A percentile compares a stretch with the other conserved stretches of the same genome.
These are phyloP conservation scores for Furcifer pardalis DNA, from an alignment of 2,797 vertebrate species.

Conservation along the genomic window DNA sequence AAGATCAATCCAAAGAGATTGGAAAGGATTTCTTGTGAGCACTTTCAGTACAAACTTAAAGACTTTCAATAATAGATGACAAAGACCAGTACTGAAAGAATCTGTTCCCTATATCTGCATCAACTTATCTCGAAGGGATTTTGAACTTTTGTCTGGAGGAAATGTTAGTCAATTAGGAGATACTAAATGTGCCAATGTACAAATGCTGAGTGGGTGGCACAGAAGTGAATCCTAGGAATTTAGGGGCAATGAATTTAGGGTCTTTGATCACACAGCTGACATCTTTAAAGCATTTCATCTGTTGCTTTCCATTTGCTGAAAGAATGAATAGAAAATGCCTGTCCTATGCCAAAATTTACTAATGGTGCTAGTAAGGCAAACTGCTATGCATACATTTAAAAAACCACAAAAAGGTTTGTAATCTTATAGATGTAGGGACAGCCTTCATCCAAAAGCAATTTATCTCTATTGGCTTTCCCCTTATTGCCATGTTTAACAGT, in stretches of 20 bases:
- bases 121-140: background rate
- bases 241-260: background rate
- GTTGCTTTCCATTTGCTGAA: slow-evolving; percentile 19
- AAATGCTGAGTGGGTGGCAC: background rate
- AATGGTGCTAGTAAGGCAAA: background rate
- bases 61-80: background rate
- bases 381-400: slow-evolving; percentile 1
- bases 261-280: background rate
- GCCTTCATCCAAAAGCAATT: background rate
- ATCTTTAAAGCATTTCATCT: background rate
- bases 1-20: background rate
- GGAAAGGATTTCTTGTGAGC: slow-evolving; percentile 22
- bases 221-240: background rate
- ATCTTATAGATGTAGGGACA: background rate
- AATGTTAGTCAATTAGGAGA: background rate
- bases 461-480: background rate
- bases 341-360: slow-evolving; percentile 29
- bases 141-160: slow-evolving; percentile 4
- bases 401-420: background rate
- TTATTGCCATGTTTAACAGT: background rate
- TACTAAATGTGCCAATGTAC: background rate
- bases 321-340: slow-evolving; percentile 7
- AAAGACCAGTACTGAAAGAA: slow-evolving; percentile 34
- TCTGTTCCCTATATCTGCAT: background rate
- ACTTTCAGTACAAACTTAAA: slow-evolving; percentile 8